phyloP scores from a whole-genome alignment of 2,113 vertebrate genomes.

The Larimichthys crocea region DNA sequence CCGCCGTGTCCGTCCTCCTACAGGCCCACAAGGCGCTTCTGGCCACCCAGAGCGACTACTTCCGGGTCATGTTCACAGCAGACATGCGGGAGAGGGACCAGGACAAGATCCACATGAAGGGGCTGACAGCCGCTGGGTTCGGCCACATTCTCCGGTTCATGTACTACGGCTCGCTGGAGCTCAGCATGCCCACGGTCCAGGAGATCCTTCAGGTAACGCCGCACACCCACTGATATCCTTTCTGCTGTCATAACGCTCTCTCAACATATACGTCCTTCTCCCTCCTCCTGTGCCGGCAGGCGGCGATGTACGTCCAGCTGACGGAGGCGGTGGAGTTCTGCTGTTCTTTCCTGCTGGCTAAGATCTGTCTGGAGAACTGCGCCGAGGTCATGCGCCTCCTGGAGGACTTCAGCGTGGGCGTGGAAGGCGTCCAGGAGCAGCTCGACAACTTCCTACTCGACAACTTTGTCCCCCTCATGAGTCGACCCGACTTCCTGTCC shows the following conservation, averaged over 20 bases:
- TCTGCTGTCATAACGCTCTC: too few species aligned
- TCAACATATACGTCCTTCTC: too few species aligned
- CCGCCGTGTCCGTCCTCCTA: background rate
- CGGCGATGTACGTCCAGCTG: slow-evolving; percentile 99
- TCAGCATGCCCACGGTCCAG: slow-evolving; percentile 98
- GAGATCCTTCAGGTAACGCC: slow-evolving; percentile 91
- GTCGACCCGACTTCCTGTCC: slow-evolving; percentile 95
- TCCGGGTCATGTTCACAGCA: slow-evolving; percentile 99
- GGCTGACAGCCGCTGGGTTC: slow-evolving; percentile 97
- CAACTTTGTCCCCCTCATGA: slow-evolving; percentile 99
- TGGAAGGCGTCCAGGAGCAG: slow-evolving; percentile 98
- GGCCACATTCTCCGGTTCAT: slow-evolving; percentile 98
- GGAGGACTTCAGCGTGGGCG: slow-evolving; percentile 98
- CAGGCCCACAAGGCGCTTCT: slow-evolving; percentile 98
- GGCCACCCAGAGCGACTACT: slow-evolving; percentile 99
- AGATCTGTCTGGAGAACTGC: slow-evolving; percentile 99
- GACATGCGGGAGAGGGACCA: slow-evolving; percentile 99
- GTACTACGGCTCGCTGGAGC: slow-evolving; percentile 99
- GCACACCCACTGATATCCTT: background rate
- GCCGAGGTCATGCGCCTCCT: slow-evolving; percentile 98
- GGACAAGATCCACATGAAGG: slow-evolving; percentile 99
- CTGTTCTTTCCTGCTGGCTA: slow-evolving; percentile 98
- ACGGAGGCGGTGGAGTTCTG: slow-evolving; percentile 99
- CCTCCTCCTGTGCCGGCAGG: slow-evolving; percentile 62
- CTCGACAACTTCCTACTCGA: slow-evolving; percentile 95